These are phyloP conservation scores for Limanda limanda DNA, from an alignment of 2,113 vertebrate species.

Conservation along the genomic window DNA sequence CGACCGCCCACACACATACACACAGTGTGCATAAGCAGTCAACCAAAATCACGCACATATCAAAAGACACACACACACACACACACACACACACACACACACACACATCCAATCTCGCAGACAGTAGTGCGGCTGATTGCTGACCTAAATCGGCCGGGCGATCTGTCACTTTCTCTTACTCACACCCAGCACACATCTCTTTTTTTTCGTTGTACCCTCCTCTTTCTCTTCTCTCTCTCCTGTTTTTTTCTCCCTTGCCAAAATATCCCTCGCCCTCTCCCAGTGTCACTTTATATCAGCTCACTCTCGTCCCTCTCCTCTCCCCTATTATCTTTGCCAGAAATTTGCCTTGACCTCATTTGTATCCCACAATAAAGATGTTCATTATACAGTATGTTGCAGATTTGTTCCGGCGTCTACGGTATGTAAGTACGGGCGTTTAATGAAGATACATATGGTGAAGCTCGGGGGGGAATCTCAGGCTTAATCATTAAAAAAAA, in stretches of 20 bases:
- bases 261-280: conserved; percentile 54
- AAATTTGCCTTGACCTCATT: conserved; percentile 38
- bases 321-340: conserved; percentile 25
- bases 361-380: conserved; percentile 16
- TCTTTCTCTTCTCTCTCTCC: conserved; percentile 24
- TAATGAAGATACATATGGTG: conserved; percentile 15
- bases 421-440: not conserved
- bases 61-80: not conserved
- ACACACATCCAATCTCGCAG: conserved; percentile 63
- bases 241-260: conserved; percentile 31
- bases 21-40: conserved; percentile 6
- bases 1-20: conserved; percentile 22
- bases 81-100: conserved; percentile 35
- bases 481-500: conserved; percentile 45
- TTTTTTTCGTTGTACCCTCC: conserved; percentile 36
- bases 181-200: conserved; percentile 76
- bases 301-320: conserved; percentile 29
- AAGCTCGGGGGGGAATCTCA: conserved; percentile 24
- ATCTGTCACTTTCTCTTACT: conserved; percentile 84
- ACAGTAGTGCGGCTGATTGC: conserved; percentile 76
- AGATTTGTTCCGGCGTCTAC: not conserved
- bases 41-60: not conserved
- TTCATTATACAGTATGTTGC: conserved; percentile 1
- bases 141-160: conserved; percentile 81
- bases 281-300: conserved; percentile 64